A percentile compares a stretch with the other conserved stretches of the same genome.
Conservation (phyloP, 1,140 invertebrate genomes). For the Andrena cerasifolii region DNA sequence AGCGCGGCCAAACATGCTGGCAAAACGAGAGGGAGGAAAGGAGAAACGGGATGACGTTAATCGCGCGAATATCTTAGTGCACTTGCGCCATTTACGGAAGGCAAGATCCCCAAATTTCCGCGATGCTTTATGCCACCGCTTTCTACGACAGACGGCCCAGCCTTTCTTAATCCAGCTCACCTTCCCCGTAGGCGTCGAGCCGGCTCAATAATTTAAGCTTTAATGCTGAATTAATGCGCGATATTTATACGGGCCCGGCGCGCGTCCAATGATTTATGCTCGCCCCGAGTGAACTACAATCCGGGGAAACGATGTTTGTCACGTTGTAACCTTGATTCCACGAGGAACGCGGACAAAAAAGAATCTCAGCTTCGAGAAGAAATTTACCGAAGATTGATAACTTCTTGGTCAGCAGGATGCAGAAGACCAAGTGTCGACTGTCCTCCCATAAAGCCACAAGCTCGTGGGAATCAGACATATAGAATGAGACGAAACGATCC, state of each 20-base stretch:
- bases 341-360: constrained; percentile 11
- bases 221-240: constrained; percentile 73
- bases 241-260: constrained; percentile 65
- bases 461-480: constrained; percentile 20
- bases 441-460: too few species aligned
- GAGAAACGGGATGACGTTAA: not conserved
- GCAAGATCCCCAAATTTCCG: constrained; percentile 23
- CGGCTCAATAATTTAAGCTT: constrained; percentile 71
- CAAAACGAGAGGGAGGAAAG: not conserved
- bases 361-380: not conserved
- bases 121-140: constrained; percentile 60
- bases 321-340: not conserved
- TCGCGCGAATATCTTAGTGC: not conserved
- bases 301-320: constrained; percentile 1
- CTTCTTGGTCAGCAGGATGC: too few species aligned
- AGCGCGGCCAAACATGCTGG: not conserved
- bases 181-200: constrained; percentile 63
- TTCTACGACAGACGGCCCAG: constrained; percentile 48
- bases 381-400: not conserved
- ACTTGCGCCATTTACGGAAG: not conserved
- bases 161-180: constrained; percentile 26
- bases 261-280: constrained; percentile 66
- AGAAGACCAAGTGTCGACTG: too few species aligned
- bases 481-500: constrained; percentile 27
- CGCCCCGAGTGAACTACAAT: constrained; percentile 8